Evolutionary conservation across 2,113 vertebrate genomes (phyloP).

Genomic region (Picathartes gymnocephalus): DNA sequence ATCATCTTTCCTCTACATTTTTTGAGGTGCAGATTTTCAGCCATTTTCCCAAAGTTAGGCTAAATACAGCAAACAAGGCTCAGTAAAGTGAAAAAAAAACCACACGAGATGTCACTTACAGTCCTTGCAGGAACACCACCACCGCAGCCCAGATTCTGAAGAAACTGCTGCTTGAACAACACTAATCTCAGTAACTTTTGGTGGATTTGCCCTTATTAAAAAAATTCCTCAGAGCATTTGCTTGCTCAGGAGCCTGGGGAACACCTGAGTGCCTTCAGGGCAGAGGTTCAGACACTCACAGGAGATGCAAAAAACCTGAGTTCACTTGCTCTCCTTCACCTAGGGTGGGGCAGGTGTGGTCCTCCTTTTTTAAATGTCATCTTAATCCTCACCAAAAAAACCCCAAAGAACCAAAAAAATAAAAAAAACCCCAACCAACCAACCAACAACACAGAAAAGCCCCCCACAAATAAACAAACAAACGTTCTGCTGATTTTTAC

Average conservation of each 20-base stretch:
- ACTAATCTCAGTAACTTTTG: accelerated
- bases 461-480: background rate
- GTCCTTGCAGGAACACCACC: background rate
- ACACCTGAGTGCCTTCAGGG: background rate
- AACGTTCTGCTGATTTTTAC: background rate
- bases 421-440: background rate
- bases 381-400: background rate
- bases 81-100: accelerated
- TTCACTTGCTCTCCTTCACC: background rate
- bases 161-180: background rate
- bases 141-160: background rate
- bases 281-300: background rate
- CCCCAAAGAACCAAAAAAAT: background rate
- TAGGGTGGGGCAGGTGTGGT: background rate
- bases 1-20: background rate
- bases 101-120: background rate
- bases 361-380: background rate
- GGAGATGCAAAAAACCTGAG: background rate
- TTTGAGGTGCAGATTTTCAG: background rate
- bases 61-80: background rate
- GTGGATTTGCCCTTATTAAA: background rate
- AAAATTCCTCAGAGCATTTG: background rate
- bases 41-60: background rate
- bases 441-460: too few species aligned
- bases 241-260: background rate